Percentiles rank a stretch among this genome's conserved stretches.
Conservation (phyloP, 2,113 vertebrate genomes). For the Vidua macroura region DNA sequence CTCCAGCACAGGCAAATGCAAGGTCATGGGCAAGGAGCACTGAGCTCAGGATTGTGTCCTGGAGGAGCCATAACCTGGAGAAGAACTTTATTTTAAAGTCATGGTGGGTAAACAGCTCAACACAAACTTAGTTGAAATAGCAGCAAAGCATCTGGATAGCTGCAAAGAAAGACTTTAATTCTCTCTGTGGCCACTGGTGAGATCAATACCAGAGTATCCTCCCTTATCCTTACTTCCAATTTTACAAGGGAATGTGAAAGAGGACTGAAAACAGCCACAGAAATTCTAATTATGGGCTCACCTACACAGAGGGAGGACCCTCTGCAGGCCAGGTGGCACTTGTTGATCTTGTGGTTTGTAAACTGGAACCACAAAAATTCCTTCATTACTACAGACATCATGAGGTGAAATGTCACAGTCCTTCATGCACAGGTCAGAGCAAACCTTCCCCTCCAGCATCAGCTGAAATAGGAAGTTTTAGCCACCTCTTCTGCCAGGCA, state of each 20-base stretch:
- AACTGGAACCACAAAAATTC: not conserved
- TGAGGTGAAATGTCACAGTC: not conserved
- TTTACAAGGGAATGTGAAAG: not conserved
- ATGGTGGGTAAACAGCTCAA: not conserved
- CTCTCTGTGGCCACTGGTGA: not conserved
- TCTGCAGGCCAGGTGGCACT: not conserved
- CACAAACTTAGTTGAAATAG: fast-evolving
- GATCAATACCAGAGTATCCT: not conserved
- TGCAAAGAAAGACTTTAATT: not conserved
- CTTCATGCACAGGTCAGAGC: not conserved
- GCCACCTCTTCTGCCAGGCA: not conserved
- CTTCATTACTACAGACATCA: not conserved
- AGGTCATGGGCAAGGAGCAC: not conserved
- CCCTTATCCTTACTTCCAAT: fast-evolving
- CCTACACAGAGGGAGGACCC: not conserved
- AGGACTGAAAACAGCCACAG: not conserved
- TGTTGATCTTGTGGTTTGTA: not conserved
- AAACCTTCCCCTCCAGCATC: not conserved
- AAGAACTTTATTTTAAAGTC: not conserved
- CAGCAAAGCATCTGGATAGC: not conserved
- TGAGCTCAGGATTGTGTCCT: not conserved
- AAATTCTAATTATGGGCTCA: not conserved
- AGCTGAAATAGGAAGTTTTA: not conserved
- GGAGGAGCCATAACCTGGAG: not conserved
- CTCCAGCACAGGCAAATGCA: not conserved